Evolutionary conservation across 2,888 invertebrate species (phyloP), one percentile per base, ranked within the genome.

Genomic region (Hypselothyrea guttata): DNA sequence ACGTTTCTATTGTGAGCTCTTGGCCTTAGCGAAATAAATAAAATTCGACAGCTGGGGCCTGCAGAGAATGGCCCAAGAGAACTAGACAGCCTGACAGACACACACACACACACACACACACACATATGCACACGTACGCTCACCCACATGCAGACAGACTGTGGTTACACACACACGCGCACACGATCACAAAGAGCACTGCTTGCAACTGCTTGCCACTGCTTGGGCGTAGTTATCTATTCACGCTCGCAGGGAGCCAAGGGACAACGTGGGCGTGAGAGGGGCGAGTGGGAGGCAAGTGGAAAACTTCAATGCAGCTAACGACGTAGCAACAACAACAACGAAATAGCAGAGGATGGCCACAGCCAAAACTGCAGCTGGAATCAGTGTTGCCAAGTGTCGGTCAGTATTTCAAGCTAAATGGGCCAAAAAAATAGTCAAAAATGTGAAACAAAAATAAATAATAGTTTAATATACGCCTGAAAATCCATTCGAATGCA

Each of bases 1-100:
- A 81, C 83, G 79, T 78, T 84, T 75, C 79, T 75, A 81, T 84
- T 84, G 85, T 84, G 83, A 79, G 79, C 84, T 84, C 61, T 77
- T 81, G 75, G 81, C 79, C 84, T 71, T 72, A 67, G 79, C 84
- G 85, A 82, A 82, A 81, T 81, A 81, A 81, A 81, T 81, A 81
- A 84, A 81, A 71, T 84, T 81, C 81, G 81, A 81, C 81, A 81
- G 79, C 64, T 72, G 64, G 58, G 72, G 37, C 57, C 22, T 64
- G 57, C 37, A 55, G 44, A 66, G 66, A 78, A 62, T 71, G 64
- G 49, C 51, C 55, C 57, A 48, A 54, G 47, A 38, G 33, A 52
- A 55, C 58, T 49, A 64, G 47, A 72, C 53, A 55, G 22, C 3
- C 22, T 5, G 22, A 22, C 3, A 22, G 3, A 22, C 22, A 22